Base-by-base conservation (phyloP, 2,113 vertebrate genomes). In the Sinocyclocheilus anshuiensis region DNA sequence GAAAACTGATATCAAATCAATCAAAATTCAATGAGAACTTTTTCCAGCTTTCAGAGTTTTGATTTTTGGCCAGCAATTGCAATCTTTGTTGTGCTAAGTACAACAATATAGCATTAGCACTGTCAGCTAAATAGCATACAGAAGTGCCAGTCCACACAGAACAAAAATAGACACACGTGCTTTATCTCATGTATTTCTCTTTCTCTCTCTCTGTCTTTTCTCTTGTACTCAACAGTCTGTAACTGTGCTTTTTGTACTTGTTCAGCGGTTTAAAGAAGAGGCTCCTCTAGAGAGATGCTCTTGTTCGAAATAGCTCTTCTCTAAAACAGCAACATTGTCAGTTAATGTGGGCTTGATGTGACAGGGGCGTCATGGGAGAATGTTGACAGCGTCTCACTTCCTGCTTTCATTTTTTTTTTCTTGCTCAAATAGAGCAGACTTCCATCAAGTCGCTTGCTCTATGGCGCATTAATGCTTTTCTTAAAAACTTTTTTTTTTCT, bases 311-410 rank as follows among this genome's bases (percentile, higher is more conserved):
- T 83, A 69, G 83, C 83, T 84, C 85, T 42, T 90, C 83, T 67
- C 77, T 77, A 77, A 77, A 75, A 55, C 85, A 45, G 72, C 67
- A 67, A 83, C 16, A 42, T 81, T 86, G 89, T 87, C 89, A 82
- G 84, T 89, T 87, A 83, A 61, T 83, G 53, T n/a, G 33, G 86
- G 69, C 78, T 88, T 89, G 88, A 89, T 87, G 87, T 89, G 90
- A 88, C 88, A 88, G 81, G 57, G 36, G 86, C 50, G 67, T 86
- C 83, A 84, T 65, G 59, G 79, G 78, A 90, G 55, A 67, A 59
- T 33, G 78, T 48, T 87, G 85, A 90, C 82, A 83, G 55, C 78
- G 67, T 55, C 72, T 81, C 78, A 48, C 72, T 85, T 82, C 50
- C 78, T 87, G 39, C 53, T 78, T 79, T 81, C 57, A 71, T 81